Base-by-base conservation (phyloP, 2,113 vertebrate genomes). In the Oryzias javanicus region DNA sequence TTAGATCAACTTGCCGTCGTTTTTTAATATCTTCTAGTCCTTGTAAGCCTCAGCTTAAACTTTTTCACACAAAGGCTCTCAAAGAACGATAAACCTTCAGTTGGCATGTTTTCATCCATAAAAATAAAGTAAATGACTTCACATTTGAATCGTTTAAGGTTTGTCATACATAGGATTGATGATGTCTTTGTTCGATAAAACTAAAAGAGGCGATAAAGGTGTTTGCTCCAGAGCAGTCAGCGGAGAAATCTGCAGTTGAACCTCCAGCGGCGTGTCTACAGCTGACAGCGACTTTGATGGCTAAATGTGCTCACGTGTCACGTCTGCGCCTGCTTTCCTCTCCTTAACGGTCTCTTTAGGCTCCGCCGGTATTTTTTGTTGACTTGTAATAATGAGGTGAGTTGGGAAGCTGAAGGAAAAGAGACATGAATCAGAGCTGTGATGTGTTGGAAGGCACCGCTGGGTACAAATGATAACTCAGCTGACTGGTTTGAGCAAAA, bases 241-340 rank as follows among this genome's bases (percentile, higher is more conserved):
- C 59, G 66, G 60, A 57, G 77, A 56, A 56, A 85, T 86, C 81
- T 80, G 73, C 81, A 73, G 69, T 70, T 69, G 76, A 85, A 80
- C 72, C 59, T 84, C 72, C 67, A 82, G 76, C 64, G 61, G 72
- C 70, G 64, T 78, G 77, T 79, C 81, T 76, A 20, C 74, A 24
- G 80, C 82, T 90, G 88, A 89, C 85, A 89, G 73, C 55, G 56
- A 70, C 87, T 72, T 69, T 76, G 72, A 74, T 65, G 74, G 79
- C 78, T 79, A 78, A 74, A 81, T 27, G 70, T 73, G n/a, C 46
- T 18, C n/a, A 47, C 45, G 41, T 35, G 51, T 53, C 17, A 54
- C 41, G 55, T 70, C 65, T 81, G 59, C 52, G 57, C 71, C 66
- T 73, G 68, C 55, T 70, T 53, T 55, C 16, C 44, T 55, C 51